phyloP scores from a whole-genome alignment of 2,888 invertebrate genomes.

The Allolobophora icterica region DNA sequence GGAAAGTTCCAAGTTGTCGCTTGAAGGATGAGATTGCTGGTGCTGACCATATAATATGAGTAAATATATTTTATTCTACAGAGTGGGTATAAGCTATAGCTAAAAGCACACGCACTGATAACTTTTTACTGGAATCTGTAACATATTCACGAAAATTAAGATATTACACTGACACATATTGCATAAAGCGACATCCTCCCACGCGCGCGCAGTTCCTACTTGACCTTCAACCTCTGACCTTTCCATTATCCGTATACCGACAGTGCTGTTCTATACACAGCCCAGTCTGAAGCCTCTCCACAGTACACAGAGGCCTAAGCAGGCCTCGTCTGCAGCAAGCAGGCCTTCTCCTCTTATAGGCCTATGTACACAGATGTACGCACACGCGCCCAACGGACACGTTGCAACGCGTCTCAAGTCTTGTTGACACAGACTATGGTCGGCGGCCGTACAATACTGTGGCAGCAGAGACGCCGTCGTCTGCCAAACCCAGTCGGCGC shows the following conservation, averaged over 20 bases:
- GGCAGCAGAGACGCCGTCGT: not conserved
- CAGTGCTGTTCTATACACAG: too few relatives aligned
- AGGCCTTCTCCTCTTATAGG: not conserved
- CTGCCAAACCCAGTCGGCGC: not conserved
- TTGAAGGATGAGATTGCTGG: too few relatives aligned
- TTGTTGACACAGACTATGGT: constrained; percentile 4
- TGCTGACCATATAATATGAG: too few relatives aligned
- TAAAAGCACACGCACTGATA: too few relatives aligned
- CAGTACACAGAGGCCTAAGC: not conserved
- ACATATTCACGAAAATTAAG: too few relatives aligned
- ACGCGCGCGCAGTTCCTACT: too few relatives aligned
- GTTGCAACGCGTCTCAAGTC: constrained; percentile 8
- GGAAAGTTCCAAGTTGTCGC: too few relatives aligned
- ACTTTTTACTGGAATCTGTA: too few relatives aligned
- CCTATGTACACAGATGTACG: not conserved
- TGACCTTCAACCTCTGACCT: not conserved
- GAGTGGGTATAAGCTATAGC: too few relatives aligned
- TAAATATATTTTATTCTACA: too few relatives aligned
- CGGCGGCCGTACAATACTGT: not conserved
- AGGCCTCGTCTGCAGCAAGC: not conserved
- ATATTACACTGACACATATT: too few relatives aligned
- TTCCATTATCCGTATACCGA: not conserved
- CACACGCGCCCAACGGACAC: not conserved
- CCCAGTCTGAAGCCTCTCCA: not conserved
- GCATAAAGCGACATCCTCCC: too few relatives aligned